Evolutionary conservation across 2,113 vertebrate genomes (phyloP).

Genomic region (Corythaeola cristata): DNA sequence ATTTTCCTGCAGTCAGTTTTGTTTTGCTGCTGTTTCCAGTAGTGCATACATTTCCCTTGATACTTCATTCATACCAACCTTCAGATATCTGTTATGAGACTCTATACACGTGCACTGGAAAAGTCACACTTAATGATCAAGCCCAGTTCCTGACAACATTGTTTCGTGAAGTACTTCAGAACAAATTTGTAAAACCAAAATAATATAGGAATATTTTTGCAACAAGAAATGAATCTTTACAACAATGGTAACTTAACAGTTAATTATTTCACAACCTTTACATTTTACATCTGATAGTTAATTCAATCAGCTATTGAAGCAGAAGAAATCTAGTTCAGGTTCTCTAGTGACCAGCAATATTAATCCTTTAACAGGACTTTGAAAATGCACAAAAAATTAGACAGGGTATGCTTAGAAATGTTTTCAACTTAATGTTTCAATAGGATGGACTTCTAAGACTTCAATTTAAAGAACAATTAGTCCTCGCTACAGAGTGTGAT

Average conservation of each 20-base stretch:
- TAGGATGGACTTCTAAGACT: background rate
- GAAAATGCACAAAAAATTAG: background rate
- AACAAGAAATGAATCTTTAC: background rate
- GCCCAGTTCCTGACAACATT: background rate
- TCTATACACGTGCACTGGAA: background rate
- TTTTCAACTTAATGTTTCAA: background rate
- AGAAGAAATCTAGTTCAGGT: background rate
- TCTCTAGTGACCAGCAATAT: background rate
- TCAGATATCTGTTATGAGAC: background rate
- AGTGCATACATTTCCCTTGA: background rate
- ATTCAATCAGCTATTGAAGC: background rate
- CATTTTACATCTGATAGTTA: background rate
- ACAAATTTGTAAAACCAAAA: background rate
- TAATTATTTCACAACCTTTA: background rate
- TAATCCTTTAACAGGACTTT: background rate
- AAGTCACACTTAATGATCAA: background rate
- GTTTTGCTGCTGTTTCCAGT: background rate
- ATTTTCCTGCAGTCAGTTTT: background rate
- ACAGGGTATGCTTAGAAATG: background rate
- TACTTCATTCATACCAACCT: background rate
- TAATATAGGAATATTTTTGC: background rate
- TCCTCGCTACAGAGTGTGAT: background rate
- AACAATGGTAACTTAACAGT: background rate
- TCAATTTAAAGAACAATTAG: background rate
- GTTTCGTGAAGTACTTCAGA: background rate